Percentiles rank a stretch among this genome's conserved stretches.
These are phyloP conservation scores for Borostomias antarcticus DNA, from an alignment of 2,797 vertebrate species.

Conservation along the genomic window DNA sequence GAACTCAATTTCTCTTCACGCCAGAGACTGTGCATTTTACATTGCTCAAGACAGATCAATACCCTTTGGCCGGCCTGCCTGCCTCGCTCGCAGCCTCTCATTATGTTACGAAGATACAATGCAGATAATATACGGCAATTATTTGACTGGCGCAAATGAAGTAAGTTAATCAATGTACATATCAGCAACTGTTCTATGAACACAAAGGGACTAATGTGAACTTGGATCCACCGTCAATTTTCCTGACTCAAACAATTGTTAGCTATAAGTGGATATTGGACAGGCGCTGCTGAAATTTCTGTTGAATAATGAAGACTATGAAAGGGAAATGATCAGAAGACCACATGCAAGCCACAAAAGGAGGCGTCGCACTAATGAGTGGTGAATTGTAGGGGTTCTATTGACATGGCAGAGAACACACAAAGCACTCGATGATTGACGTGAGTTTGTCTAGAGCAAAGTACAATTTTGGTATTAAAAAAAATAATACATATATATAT, in stretches of 20 bases:
- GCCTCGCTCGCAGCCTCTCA: conserved; percentile 10
- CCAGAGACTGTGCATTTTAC: conserved; percentile 7
- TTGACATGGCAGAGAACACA: conserved; percentile 13
- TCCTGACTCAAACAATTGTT: conserved; percentile 28
- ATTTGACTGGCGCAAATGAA: conserved; percentile 14
- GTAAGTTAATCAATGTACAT: conserved; percentile 41
- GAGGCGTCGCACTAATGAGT: not conserved
- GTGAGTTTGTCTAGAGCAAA: conserved; percentile 22
- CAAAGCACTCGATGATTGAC: conserved; percentile 19
- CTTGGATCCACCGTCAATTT: conserved; percentile 16
- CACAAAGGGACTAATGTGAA: conserved; percentile 28
- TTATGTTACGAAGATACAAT: conserved; percentile 35
- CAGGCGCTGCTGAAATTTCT: conserved; percentile 16
- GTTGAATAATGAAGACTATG: conserved; percentile 16
- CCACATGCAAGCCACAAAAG: conserved; percentile 5
- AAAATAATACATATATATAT: too few species aligned
- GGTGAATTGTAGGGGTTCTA: conserved; percentile 39
- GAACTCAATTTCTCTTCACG: conserved; percentile 27
- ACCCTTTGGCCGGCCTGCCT: conserved; percentile 9
- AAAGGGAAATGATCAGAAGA: conserved; percentile 14
- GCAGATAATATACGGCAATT: conserved; percentile 36
- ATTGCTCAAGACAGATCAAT: conserved; percentile 34
- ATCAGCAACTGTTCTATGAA: conserved; percentile 28
- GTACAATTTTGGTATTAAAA: too few species aligned
- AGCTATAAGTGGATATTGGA: conserved; percentile 38